Evolutionary conservation across 2,888 invertebrate genomes (phyloP), one percentile per base, ranked within the genome.

Genomic region (Colletes collaris): DNA sequence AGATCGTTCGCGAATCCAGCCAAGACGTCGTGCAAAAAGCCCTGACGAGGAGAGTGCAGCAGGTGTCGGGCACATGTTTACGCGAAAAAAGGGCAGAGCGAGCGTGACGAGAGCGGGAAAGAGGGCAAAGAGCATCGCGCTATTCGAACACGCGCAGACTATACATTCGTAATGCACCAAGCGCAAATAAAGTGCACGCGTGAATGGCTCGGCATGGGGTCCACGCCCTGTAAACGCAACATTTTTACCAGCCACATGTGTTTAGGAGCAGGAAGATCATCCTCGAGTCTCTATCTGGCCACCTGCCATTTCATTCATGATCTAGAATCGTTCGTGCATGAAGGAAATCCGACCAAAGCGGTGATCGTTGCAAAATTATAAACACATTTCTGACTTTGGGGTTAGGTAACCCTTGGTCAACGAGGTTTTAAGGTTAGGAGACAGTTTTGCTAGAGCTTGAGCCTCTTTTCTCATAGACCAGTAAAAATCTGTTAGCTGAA

Each of bases 151-250:
- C 82, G 62, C 59, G 68, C 68, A 74, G 79, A 72, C 74, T 72
- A 79, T 56, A 73, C 85, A 76, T 71, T 69, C 73, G 63, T 56
- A 66, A 81, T 74, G 70, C 71, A 60, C 46, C 37, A 56, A 76
- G 81, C 81, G 83, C 86, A 88, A 87, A 89, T 87, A 88, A 88
- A 89, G 81, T 72, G 87, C 83, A 83, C 84, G 87, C 87, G 83
- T 86, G 82, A 85, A 82, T 75, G 87, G 86, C 90, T 89, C 87
- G 84, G 90, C 87, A 90, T 90, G 90, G 88, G 90, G 90, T 88
- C 86, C 83, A 81, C 84, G 86, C 79, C 82, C 84, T 84, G 81
- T 85, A 86, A 88, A 74, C 80, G 86, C 83, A 85, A 86, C 76
- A 88, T 87, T 88, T 89, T 83, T 75, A 58, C 49, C 76, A 46